Percentiles rank a stretch among this genome's conserved stretches.
These are phyloP conservation scores for Lepilemur ruficaudatus DNA, from an alignment of 2,797 vertebrate genomes.

Conservation along the genomic window DNA sequence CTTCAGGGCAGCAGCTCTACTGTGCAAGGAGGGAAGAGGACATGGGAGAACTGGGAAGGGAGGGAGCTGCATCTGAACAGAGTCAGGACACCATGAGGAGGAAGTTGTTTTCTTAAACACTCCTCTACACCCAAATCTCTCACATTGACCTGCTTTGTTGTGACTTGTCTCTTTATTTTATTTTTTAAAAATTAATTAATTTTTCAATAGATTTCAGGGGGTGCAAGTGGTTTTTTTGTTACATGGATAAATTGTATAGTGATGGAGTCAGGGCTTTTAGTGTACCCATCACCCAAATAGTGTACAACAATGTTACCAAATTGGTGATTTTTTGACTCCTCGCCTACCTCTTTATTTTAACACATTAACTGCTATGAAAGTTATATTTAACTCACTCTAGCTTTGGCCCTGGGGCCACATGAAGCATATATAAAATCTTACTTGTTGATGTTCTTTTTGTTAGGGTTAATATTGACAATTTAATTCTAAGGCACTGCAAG, in stretches of 20 bases:
- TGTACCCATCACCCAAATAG: background rate
- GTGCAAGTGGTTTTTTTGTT: background rate
- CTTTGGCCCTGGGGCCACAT: too few species aligned
- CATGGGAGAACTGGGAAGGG: background rate
- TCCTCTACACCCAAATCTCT: background rate
- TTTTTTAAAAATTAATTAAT: background rate
- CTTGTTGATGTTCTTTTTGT: too few species aligned
- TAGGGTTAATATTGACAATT: too few species aligned
- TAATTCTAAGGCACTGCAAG: background rate
- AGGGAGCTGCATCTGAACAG: background rate
- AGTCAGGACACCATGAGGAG: background rate
- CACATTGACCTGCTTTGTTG: background rate
- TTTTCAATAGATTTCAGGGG: background rate
- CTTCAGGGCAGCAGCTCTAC: background rate
- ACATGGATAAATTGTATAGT: background rate
- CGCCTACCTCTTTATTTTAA: background rate
- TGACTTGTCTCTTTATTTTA: background rate
- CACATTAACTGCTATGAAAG: too few species aligned
- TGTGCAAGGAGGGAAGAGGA: background rate
- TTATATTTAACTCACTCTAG: too few species aligned
- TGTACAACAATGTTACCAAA: background rate
- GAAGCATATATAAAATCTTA: too few species aligned
- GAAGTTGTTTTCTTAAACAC: background rate
- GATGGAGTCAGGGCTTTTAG: background rate
- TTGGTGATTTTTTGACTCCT: background rate